Conservation (phyloP, 1,140 invertebrate genomes). For the Drosophila ficusphila region DNA sequence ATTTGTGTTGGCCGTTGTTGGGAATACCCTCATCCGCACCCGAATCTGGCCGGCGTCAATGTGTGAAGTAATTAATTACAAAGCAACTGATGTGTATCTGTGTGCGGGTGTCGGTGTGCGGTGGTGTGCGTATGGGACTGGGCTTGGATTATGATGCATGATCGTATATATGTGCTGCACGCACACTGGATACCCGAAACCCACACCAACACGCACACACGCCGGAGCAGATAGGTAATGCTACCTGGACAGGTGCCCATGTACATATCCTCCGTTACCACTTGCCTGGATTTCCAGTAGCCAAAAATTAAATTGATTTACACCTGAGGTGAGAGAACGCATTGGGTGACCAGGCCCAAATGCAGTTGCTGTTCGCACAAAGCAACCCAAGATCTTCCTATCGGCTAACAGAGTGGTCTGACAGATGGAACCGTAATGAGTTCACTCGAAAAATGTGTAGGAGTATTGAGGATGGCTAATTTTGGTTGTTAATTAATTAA, state of each 20-base stretch:
- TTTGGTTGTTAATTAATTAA: too few relatives aligned
- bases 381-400: not conserved
- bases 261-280: slow-evolving; percentile 9
- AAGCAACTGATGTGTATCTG: slow-evolving; percentile 79
- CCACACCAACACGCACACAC: slow-evolving; percentile 23
- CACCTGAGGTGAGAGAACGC: slow-evolving; percentile 57
- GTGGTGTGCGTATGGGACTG: slow-evolving; percentile 44
- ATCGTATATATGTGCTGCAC: slow-evolving; percentile 72
- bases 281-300: slow-evolving; percentile 2
- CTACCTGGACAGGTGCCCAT: slow-evolving; percentile 39
- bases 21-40: slow-evolving; percentile 46
- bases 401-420: not conserved
- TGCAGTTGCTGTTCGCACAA: slow-evolving; percentile 57
- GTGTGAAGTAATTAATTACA: slow-evolving; percentile 83
- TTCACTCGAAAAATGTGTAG: not conserved
- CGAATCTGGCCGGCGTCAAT: slow-evolving; percentile 70
- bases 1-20: slow-evolving; percentile 41
- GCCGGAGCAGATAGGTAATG: slow-evolving; percentile 32
- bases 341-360: slow-evolving; percentile 17
- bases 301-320: slow-evolving; percentile 73
- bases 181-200: slow-evolving; percentile 46
- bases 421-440: not conserved
- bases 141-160: slow-evolving; percentile 80
- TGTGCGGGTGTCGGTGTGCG: slow-evolving; percentile 28
- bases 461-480: not conserved